A percentile compares a stretch with the other conserved stretches of the same genome.
These are phyloP conservation scores for Scaeva pyrastri DNA, from an alignment of 2,888 invertebrate genomes.

Conservation along the genomic window DNA sequence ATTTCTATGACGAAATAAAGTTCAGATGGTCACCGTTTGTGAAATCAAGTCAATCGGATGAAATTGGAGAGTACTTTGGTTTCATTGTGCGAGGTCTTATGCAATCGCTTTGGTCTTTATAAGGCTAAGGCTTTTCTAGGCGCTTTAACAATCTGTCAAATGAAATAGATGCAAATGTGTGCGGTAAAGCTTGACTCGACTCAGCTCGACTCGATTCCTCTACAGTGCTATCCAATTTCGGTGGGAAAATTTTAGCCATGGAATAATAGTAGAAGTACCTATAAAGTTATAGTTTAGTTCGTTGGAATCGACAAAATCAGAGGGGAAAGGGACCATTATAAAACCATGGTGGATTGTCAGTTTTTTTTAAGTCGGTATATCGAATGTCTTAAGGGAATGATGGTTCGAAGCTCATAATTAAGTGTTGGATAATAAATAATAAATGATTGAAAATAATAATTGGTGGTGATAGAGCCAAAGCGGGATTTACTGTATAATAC, in stretches of 20 bases:
- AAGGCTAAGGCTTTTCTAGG: slow-evolving; percentile 35
- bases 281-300: background rate
- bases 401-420: slow-evolving; percentile 4
- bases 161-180: slow-evolving; percentile 42
- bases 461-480: slow-evolving; percentile 12
- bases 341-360: background rate
- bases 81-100: slow-evolving; percentile 51
- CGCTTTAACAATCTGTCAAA: slow-evolving; percentile 58
- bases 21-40: slow-evolving; percentile 2
- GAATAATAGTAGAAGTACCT: background rate
- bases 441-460: slow-evolving; percentile 54
- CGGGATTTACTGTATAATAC: background rate
- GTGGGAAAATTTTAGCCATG: slow-evolving; percentile 48
- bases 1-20: background rate
- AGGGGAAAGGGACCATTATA: background rate
- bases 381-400: slow-evolving; percentile 36
- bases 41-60: slow-evolving; percentile 51
- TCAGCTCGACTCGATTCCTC: no score
- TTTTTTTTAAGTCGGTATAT: slow-evolving; percentile 14
- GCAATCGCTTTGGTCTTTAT: slow-evolving; percentile 41
- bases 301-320: background rate
- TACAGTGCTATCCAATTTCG: slow-evolving; percentile 57
- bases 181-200: background rate
- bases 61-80: slow-evolving; percentile 56
- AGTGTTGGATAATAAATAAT: slow-evolving; percentile 46